Evolutionary conservation across 1,140 invertebrate genomes (phyloP), one percentile per base, ranked within the genome.

Genomic region (Micrasema longulum): DNA sequence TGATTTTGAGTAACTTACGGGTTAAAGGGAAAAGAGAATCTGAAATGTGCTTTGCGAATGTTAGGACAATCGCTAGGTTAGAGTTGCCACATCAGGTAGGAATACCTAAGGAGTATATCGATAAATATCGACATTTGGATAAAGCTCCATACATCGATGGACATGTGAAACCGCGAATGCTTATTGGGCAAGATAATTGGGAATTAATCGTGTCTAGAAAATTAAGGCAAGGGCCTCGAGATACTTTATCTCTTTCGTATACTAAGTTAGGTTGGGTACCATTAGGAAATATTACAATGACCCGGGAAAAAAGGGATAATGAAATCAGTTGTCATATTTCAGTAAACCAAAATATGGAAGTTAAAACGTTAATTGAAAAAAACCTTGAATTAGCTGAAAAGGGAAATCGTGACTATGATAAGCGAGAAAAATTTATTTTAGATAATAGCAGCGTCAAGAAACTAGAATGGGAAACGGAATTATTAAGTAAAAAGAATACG

Each of bases 121-220:
- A 45, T n/a, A 47, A 47, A 47, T 2, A 47, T 47, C 3, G 6
- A 47, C 43, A 47, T 47, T 47, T 47, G 16, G 14, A 47, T n/a
- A 47, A 47, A n/a, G 43, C 43, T n/a, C 43, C 43, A n/a, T 47
- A 47, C 5, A 1, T 47, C 0, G 5, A n/a, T 9, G 1, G 14
- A 14, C 5, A 14, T 5, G 43, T n/a, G n/a, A 47, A 47, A 14
- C 12, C 3, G 1, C 1, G 6, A 5, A 16, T 47, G 9, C 16
- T 47, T 3, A 47, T 47, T 16, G 43, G 43, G 0, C 43, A 47
- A 14, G 16, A 47, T 47, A 47, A 47, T 47, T 47, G 43, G 43
- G 43, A 47, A 47, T 14, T 47, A 14, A 47, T 47, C 1, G 14
- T 47, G 1, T 47, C 43, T 6, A 1, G 43, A 14, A 5, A 47